phyloP scores from a whole-genome alignment of 2,888 invertebrate genomes.

The Pseudeuparius sepicola region DNA sequence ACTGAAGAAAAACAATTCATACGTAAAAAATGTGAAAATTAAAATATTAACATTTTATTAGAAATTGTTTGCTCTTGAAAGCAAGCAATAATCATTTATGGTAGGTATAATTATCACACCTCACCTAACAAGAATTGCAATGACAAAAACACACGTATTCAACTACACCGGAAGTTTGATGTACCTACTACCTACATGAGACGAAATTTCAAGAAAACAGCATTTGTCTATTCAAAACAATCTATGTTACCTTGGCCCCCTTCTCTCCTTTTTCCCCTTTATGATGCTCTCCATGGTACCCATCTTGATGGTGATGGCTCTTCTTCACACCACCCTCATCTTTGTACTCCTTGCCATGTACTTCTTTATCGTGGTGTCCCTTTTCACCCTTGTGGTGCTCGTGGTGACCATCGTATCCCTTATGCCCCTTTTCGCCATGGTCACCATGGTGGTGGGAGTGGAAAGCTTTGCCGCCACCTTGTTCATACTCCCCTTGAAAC shows the following conservation, averaged over 20 bases:
- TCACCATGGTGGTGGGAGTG: constrained; percentile 28
- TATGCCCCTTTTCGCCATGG: constrained; percentile 34
- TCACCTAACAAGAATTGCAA: no score
- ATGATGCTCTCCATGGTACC: constrained; percentile 42
- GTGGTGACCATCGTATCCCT: constrained; percentile 35
- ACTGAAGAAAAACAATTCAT: constrained; percentile 23
- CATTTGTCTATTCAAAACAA: no score
- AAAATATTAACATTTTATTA: no score
- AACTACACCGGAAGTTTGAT: no score
- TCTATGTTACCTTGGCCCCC: constrained; percentile 36
- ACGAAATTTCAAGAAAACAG: no score
- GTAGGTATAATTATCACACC: no score
- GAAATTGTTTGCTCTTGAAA: no score
- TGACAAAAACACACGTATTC: no score
- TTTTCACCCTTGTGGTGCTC: constrained; percentile 33
- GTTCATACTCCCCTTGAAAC: constrained; percentile 21
- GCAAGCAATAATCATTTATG: no score
- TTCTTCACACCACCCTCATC: constrained; percentile 43
- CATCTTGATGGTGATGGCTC: constrained; percentile 42
- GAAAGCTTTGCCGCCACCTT: constrained; percentile 31
- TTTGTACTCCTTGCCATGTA: constrained; percentile 41
- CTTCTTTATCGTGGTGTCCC: constrained; percentile 39
- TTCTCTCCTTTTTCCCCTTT: constrained; percentile 45
- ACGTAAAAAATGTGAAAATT: not conserved
- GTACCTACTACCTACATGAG: no score